A percentile compares a stretch with the other conserved stretches of the same genome.
These are phyloP conservation scores for Epinephelus malabaricus DNA, from an alignment of 2,797 vertebrate genomes.

Conservation along the genomic window DNA sequence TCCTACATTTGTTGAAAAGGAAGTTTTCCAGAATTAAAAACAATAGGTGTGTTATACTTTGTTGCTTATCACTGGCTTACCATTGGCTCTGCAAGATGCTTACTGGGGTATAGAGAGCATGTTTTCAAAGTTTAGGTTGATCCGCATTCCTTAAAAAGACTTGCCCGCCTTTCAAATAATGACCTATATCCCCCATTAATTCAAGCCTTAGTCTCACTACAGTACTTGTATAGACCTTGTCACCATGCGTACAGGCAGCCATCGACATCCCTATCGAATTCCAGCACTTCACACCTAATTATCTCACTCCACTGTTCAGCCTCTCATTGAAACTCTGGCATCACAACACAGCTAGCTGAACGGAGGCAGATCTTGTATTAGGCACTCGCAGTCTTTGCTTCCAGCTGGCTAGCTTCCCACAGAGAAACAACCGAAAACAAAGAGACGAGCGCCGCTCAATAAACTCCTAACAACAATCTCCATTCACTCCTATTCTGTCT, in stretches of 20 bases:
- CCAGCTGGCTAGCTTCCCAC: constrained; percentile 75
- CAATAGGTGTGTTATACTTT: background rate
- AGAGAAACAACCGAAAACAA: constrained; percentile 67
- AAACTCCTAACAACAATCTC: constrained; percentile 64
- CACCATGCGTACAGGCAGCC: constrained; percentile 26
- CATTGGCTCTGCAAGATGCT: background rate
- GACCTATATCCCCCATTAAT: constrained; percentile 36
- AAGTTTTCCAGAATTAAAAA: background rate
- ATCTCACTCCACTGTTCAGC: constrained; percentile 61
- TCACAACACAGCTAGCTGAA: constrained; percentile 50
- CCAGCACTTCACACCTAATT: constrained; percentile 67
- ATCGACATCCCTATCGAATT: constrained; percentile 52
- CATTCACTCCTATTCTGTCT: constrained; percentile 60
- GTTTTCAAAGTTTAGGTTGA: constrained; percentile 4
- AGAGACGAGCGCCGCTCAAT: constrained; percentile 59
- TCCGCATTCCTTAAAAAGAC: constrained; percentile 8
- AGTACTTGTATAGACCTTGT: constrained; percentile 22
- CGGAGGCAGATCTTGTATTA: constrained; percentile 53
- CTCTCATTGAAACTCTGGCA: constrained; percentile 62
- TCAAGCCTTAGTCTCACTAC: constrained; percentile 24
- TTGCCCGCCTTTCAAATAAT: constrained; percentile 19
- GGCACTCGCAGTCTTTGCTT: constrained; percentile 59
- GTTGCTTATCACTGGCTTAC: background rate
- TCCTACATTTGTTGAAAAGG: background rate
- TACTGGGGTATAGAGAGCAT: background rate